Percentiles rank a stretch among this genome's conserved stretches.
Evolutionary conservation across 2,113 vertebrate genomes (phyloP).

Genomic region (Amia ocellicauda): DNA sequence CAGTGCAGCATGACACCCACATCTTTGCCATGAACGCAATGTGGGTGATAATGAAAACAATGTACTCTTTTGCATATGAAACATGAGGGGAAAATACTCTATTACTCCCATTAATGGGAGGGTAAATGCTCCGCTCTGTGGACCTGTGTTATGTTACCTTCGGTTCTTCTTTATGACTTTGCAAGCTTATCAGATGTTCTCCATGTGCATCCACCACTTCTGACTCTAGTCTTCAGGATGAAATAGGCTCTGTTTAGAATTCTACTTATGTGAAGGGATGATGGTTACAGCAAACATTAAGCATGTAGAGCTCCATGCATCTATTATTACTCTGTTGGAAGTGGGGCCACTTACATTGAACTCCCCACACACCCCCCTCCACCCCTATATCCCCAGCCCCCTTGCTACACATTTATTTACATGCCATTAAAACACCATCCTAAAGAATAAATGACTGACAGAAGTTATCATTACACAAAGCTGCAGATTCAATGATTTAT

Average conservation of each 20-base stretch:
- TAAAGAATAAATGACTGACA: constrained; percentile 74
- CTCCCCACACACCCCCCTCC: not conserved
- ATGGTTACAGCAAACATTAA: not conserved
- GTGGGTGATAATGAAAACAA: no score
- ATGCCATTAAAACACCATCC: constrained; percentile 55
- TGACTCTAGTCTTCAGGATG: not conserved
- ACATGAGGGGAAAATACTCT: no score
- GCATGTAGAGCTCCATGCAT: constrained; percentile 3
- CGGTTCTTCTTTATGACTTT: no score
- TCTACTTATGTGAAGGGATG: not conserved
- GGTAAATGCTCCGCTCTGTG: no score
- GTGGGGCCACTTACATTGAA: not conserved
- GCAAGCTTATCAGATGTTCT: no score
- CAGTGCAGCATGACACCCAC: no score
- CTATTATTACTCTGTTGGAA: constrained; percentile 10
- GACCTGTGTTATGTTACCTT: no score
- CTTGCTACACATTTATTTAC: constrained; percentile 39
- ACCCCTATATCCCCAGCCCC: constrained; percentile 6
- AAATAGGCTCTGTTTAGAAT: not conserved
- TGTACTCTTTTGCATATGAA: no score
- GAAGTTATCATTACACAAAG: constrained; percentile 88
- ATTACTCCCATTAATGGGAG: no score
- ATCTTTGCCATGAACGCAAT: no score
- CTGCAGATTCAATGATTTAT: constrained; percentile 88
- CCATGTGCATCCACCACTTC: no score